phyloP scores from a whole-genome alignment of 2,888 invertebrate species.

The Athripsodes cinereus region DNA sequence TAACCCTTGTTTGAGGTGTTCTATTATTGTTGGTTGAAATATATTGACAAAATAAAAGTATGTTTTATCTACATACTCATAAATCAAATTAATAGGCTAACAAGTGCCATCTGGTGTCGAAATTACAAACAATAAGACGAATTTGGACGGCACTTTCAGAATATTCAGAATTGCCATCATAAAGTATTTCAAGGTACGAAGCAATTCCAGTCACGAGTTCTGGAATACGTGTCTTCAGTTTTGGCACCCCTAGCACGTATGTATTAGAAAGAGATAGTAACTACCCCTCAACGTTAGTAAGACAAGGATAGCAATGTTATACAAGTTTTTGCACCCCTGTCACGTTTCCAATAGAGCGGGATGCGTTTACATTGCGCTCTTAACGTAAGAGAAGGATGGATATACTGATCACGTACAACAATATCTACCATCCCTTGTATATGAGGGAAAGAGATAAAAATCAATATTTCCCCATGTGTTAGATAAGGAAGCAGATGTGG shows the following conservation, averaged over 20 bases:
- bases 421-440: background rate
- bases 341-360: background rate
- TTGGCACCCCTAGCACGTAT: background rate
- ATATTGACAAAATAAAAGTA: too few species aligned
- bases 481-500: background rate
- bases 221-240: background rate
- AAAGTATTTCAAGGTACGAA: background rate
- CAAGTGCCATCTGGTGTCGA: too few species aligned
- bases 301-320: background rate
- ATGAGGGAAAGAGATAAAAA: background rate
- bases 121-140: too few species aligned
- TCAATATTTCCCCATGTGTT: background rate
- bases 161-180: too few species aligned
- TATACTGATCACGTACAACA: background rate
- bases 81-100: too few species aligned
- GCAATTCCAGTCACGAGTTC: background rate
- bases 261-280: background rate
- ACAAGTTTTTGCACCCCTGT: background rate
- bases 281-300: background rate
- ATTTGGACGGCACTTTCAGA: too few species aligned
- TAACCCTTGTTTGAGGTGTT: too few species aligned
- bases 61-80: too few species aligned
- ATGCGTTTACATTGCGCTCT: background rate
- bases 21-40: too few species aligned
- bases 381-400: background rate